Evolutionary conservation across 2,797 vertebrate species (phyloP), one percentile per base, ranked within the genome.

Genomic region (Molossus alvarezi): DNA sequence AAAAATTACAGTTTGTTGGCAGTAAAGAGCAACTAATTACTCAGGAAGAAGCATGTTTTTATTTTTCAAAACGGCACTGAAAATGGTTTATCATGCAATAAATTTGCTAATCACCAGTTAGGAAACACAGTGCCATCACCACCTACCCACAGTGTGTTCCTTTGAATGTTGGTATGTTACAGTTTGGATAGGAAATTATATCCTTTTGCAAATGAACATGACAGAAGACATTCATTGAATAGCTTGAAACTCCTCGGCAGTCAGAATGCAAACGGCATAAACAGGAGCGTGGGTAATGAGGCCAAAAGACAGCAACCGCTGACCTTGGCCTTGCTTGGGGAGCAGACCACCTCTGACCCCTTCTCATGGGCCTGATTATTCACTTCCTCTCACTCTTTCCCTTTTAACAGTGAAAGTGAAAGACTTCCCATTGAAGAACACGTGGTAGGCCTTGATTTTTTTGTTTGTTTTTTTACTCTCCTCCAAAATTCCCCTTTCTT

Each of bases 21-120:
- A 84, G 97, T 93, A 96, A 97, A 98, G 82, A 97, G 97, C 96
- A 98, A 96, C 96, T 98, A 96, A 97, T 98, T 97, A 97, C 95
- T 98, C 93, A 95, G 97, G 97, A 98, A 97, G 97, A 96, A 95
- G 97, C 95, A 96, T 93, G 97, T 98, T 97, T 96, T 96, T 98
- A 97, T 94, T 57, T 93, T 94, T 95, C 91, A 97, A 97, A 98
- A 90, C 82, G 97, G 60, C 73, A 67, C 93, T 96, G 95, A 97
- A 98, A 98, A 98, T 97, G 95, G 96, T 98, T 98, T 98, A 98
- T 98, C 98, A 97, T 97, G 97, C 97, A 98, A 97, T 97, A 98
- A 96, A 98, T 98, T 98, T 98, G 96, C 96, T 98, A 98, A 98
- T 98, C 97, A 98, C 95, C 95, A 96, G 98, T 97, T 98, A 98